Conservation (phyloP, 2,113 vertebrate genomes). For the Sapajus apella region DNA sequence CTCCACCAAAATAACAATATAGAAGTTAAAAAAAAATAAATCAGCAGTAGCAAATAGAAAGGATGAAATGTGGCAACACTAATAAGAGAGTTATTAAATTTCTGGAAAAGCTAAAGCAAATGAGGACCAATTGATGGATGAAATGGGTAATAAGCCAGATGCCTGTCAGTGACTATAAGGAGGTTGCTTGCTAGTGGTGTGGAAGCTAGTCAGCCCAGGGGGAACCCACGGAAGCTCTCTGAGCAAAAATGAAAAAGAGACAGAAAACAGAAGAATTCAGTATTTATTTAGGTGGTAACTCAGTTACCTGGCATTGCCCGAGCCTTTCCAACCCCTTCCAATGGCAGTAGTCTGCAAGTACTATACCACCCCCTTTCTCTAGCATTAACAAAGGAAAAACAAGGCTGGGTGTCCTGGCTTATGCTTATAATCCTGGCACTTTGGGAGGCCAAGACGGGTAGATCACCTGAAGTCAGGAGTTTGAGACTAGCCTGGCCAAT, state of each 20-base stretch:
- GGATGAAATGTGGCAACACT: neutral
- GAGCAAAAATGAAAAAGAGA: neutral
- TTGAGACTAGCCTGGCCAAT: too few species aligned
- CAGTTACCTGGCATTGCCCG: neutral
- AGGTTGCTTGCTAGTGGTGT: neutral
- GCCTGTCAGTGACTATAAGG: neutral
- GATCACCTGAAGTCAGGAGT: too few species aligned
- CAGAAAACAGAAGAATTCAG: neutral
- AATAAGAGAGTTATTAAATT: neutral
- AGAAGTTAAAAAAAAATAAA: neutral
- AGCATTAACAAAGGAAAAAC: neutral
- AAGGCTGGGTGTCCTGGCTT: neutral
- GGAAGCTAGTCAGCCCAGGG: neutral
- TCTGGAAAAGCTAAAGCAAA: conserved; percentile 1
- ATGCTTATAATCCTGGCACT: too few species aligned
- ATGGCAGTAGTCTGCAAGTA: neutral
- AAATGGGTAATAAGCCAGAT: neutral
- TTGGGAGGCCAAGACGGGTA: too few species aligned
- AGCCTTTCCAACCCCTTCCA: neutral
- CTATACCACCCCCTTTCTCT: neutral
- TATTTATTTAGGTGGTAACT: neutral
- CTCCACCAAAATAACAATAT: neutral
- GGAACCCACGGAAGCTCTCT: neutral
- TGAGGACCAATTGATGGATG: neutral
- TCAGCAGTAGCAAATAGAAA: neutral